A percentile compares a stretch with the other conserved stretches of the same genome.
Evolutionary conservation across 1,140 invertebrate species (phyloP).

Genomic region (Augochlora pura): DNA sequence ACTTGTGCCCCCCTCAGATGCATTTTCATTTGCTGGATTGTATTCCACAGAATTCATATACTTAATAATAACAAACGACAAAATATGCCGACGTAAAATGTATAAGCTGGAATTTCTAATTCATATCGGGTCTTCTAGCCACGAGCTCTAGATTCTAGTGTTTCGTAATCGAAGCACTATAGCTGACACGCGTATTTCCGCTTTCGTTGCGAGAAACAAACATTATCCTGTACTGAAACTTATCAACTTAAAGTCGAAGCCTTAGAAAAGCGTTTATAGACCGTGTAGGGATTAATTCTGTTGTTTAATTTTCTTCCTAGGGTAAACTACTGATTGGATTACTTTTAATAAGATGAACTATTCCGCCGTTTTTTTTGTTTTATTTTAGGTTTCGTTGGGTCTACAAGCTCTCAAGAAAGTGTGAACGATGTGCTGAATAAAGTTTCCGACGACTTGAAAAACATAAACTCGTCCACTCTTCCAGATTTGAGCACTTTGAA

Average conservation of each 20-base stretch:
- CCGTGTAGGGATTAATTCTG: background rate
- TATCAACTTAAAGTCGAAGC: background rate
- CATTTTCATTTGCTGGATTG: background rate
- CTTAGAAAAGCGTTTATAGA: background rate
- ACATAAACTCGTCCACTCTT: constrained; percentile 55
- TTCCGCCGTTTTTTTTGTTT: background rate
- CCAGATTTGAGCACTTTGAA: constrained; percentile 61
- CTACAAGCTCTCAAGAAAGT: constrained; percentile 33
- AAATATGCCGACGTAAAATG: background rate
- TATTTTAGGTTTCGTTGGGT: constrained; percentile 48
- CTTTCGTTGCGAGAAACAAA: background rate
- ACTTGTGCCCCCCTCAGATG: constrained; percentile 21
- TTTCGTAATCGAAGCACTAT: background rate
- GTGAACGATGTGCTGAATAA: constrained; percentile 54
- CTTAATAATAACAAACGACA: background rate
- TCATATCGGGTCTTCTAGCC: too few species aligned
- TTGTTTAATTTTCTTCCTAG: background rate
- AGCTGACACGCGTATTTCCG: constrained; percentile 12
- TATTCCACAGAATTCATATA: background rate
- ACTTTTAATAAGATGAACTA: background rate
- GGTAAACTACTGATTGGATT: background rate
- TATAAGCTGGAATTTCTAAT: too few species aligned
- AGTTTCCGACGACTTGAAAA: constrained; percentile 51
- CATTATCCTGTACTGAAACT: background rate
- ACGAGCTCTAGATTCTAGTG: background rate